These are phyloP conservation scores for Phyllotreta cruciferae DNA, from an alignment of 2,888 invertebrate species.

Conservation along the genomic window DNA sequence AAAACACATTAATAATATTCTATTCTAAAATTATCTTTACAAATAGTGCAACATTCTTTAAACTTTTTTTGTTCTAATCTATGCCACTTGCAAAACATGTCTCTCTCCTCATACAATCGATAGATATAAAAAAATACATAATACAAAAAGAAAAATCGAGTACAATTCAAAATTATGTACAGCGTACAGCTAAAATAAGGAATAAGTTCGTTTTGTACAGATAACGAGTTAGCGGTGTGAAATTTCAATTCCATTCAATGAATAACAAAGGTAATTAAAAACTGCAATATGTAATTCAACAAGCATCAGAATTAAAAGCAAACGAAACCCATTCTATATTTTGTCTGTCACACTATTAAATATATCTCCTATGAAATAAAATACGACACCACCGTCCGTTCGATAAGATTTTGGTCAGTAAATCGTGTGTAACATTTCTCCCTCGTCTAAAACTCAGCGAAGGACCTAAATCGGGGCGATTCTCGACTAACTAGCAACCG, in stretches of 20 bases:
- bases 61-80: constrained; percentile 37
- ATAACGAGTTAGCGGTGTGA: not conserved
- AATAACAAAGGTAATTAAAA: no score
- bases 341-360: constrained; percentile 3
- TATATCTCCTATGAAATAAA: not conserved
- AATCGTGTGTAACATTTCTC: constrained; percentile 7
- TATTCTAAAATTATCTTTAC: constrained; percentile 55
- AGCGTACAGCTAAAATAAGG: constrained; percentile 4
- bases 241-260: no score
- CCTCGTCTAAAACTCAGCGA: constrained; percentile 10
- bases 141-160: constrained; percentile 36
- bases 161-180: constrained; percentile 17
- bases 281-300: not conserved
- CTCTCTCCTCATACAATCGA: constrained; percentile 39
- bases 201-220: not conserved
- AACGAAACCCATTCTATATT: not conserved
- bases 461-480: not conserved
- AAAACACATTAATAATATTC: constrained; percentile 51
- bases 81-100: constrained; percentile 47
- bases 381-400: not conserved
- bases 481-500: not conserved
- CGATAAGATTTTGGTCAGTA: constrained; percentile 17
- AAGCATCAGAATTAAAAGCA: not conserved
- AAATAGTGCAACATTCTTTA: constrained; percentile 54
- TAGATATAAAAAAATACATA: constrained; percentile 48